phyloP scores from a whole-genome alignment of 2,113 vertebrate species.

The Zootoca vivipara region DNA sequence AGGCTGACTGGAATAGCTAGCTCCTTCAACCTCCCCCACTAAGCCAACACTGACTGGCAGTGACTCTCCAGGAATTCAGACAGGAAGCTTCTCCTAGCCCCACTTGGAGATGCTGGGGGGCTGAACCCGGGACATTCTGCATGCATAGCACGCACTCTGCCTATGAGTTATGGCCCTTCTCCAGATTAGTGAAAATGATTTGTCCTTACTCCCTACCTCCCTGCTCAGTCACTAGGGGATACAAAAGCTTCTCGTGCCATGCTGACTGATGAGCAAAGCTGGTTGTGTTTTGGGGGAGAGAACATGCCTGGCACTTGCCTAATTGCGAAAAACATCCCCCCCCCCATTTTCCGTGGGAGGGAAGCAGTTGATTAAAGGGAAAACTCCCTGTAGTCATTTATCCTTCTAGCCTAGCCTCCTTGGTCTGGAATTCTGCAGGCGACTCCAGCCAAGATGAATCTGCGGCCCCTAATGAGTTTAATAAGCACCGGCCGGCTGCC shows the following conservation, averaged over 20 bases:
- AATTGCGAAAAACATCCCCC: background rate
- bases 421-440: accelerated
- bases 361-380: background rate
- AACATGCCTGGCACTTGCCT: background rate
- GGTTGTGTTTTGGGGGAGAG: background rate
- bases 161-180: background rate
- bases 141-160: background rate
- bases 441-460: background rate
- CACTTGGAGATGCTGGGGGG: too few species aligned
- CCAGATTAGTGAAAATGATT: background rate
- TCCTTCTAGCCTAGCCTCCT: background rate
- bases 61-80: background rate
- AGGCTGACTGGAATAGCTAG: too few species aligned
- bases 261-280: background rate
- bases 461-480: constrained; percentile 12
- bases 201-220: background rate
- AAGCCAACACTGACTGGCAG: background rate
- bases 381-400: background rate
- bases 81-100: background rate
- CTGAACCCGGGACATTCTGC: background rate
- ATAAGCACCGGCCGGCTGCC: constrained; percentile 25
- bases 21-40: too few species aligned
- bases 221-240: background rate
- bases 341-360: too few species aligned
- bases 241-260: background rate